Evolutionary conservation across 1,140 invertebrate species (phyloP).

Genomic region (Vanessa atalanta): DNA sequence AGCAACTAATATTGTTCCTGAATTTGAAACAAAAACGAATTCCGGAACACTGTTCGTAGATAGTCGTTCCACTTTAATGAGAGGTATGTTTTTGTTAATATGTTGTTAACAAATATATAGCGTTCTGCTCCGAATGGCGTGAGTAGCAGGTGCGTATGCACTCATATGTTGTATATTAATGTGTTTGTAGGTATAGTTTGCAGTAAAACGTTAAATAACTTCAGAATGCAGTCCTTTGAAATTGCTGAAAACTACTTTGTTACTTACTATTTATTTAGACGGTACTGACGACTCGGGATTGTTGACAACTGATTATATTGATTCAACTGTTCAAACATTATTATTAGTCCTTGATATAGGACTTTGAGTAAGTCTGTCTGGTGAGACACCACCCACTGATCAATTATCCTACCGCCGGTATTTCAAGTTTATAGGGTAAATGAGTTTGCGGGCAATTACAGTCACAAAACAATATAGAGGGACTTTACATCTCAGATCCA

Average conservation of each 20-base stretch:
- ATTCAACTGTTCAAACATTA: too few relatives aligned
- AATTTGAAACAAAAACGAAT: constrained; percentile 13
- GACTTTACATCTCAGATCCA: too few relatives aligned
- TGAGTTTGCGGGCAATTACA: too few relatives aligned
- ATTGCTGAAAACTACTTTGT: neutral
- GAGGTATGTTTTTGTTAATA: constrained; percentile 11
- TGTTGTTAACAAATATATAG: constrained; percentile 26
- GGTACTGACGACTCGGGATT: too few relatives aligned
- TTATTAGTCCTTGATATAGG: too few relatives aligned
- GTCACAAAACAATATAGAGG: too few relatives aligned
- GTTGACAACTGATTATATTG: too few relatives aligned
- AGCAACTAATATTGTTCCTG: neutral
- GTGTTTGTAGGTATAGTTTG: neutral
- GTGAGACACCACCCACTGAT: too few relatives aligned
- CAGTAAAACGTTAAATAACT: neutral
- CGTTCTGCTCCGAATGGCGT: constrained; percentile 41
- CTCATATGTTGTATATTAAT: neutral
- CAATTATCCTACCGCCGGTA: too few relatives aligned
- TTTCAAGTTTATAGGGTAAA: too few relatives aligned
- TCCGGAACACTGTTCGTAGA: constrained; percentile 1
- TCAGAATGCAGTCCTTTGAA: neutral
- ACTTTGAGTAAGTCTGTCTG: too few relatives aligned
- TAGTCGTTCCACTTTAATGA: constrained; percentile 11
- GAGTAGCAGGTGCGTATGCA: neutral
- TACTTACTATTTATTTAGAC: too few relatives aligned